Percentiles rank a stretch among this genome's conserved stretches.
Evolutionary conservation across 2,797 vertebrate species (phyloP).

Genomic region (Anas bahamensis): DNA sequence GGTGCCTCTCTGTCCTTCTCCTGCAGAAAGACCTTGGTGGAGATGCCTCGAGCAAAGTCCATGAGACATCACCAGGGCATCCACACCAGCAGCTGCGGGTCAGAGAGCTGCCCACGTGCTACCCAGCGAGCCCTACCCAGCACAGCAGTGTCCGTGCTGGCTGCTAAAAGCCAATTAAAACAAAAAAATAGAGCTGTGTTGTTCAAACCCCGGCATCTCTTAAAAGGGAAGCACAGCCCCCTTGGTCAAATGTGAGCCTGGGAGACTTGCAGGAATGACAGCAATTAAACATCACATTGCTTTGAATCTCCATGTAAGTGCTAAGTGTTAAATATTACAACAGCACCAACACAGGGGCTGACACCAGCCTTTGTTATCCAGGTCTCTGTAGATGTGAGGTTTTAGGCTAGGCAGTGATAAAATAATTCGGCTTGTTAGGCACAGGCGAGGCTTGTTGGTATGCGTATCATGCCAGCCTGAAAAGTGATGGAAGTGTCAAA

Average conservation of each 20-base stretch:
- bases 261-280: neutral
- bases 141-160: fast-evolving
- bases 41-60: neutral
- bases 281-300: neutral
- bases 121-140: neutral
- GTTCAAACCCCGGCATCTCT: neutral
- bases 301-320: constrained; percentile 13
- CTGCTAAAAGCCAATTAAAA: constrained; percentile 47
- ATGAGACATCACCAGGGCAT: neutral
- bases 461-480: neutral
- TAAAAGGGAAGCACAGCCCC: neutral
- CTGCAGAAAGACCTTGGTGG: neutral
- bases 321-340: neutral
- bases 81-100: neutral
- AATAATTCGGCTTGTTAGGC: constrained; percentile 28
- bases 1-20: neutral
- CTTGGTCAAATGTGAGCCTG: constrained; percentile 3
- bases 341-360: neutral
- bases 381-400: neutral
- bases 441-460: constrained; percentile 23
- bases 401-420: constrained; percentile 28
- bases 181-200: neutral
- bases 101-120: fast-evolving
- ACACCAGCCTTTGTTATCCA: constrained; percentile 21
- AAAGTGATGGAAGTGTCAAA: neutral